phyloP scores from a whole-genome alignment of 2,888 invertebrate species.

The Bellardia bayeri region DNA sequence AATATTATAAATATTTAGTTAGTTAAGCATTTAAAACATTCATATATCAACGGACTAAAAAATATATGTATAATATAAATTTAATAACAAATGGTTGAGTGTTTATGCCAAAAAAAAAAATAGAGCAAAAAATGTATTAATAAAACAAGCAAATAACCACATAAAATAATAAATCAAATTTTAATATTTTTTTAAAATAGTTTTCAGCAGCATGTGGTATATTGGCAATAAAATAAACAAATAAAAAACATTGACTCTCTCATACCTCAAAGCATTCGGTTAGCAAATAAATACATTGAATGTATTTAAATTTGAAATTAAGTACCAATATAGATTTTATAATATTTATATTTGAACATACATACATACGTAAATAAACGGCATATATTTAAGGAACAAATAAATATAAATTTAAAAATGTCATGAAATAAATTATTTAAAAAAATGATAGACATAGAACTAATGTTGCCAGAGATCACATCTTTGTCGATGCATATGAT shows the following conservation, averaged over 20 bases:
- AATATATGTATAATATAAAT: not conserved
- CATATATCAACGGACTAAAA: not conserved
- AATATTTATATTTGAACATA: too few relatives aligned
- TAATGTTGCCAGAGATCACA: too few relatives aligned
- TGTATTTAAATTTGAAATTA: not conserved
- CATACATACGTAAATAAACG: too few relatives aligned
- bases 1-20: conserved; percentile 61
- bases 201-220: conserved; percentile 59
- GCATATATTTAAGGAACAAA: not conserved
- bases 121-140: conserved; percentile 49
- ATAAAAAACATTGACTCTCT: conserved; percentile 5
- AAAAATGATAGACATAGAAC: too few relatives aligned
- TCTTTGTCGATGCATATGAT: too few relatives aligned
- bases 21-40: conserved; percentile 56
- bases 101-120: not conserved
- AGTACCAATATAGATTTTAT: too few relatives aligned
- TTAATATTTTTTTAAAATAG: conserved; percentile 50
- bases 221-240: conserved; percentile 23
- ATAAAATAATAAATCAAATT: conserved; percentile 71
- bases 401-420: not conserved
- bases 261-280: not conserved
- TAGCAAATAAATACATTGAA: conserved; percentile 4
- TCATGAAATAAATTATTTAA: too few relatives aligned
- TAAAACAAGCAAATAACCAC: conserved; percentile 61
- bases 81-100: conserved; percentile 25